Conservation (phyloP, 2,888 invertebrate species). For the Tillus elongatus region DNA sequence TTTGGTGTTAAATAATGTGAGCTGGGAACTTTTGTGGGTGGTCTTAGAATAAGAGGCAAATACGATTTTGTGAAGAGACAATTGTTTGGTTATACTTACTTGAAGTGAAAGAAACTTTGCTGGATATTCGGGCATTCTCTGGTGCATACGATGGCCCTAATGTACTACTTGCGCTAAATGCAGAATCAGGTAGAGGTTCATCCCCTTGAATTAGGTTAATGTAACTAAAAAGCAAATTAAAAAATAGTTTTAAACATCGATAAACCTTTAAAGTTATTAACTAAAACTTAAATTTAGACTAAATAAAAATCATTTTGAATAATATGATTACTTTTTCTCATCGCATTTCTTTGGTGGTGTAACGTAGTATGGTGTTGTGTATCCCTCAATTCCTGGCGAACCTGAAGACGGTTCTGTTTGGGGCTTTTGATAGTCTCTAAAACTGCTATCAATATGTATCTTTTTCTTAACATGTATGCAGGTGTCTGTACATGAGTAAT, state of each 20-base stretch:
- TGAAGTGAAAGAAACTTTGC: constrained; percentile 7
- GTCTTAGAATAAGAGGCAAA: too few relatives aligned
- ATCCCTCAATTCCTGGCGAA: background rate
- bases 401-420: constrained; percentile 5
- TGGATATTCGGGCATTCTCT: constrained; percentile 44
- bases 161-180: constrained; percentile 52
- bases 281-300: too few relatives aligned
- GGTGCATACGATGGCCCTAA: constrained; percentile 46
- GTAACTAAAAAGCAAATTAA: constrained; percentile 34
- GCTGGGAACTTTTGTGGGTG: too few relatives aligned
- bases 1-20: too few relatives aligned
- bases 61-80: background rate
- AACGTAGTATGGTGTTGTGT: constrained; percentile 27
- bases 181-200: constrained; percentile 44
- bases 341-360: constrained; percentile 45
- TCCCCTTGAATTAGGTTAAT: constrained; percentile 44
- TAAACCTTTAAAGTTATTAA: too few relatives aligned
- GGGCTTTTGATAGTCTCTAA: background rate
- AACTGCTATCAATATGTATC: constrained; percentile 40
- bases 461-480: too few relatives aligned
- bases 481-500: constrained; percentile 63
- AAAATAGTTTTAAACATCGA: too few relatives aligned
- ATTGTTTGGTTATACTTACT: background rate
- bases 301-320: too few relatives aligned
- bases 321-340: constrained; percentile 40